Evolutionary conservation across 2,797 vertebrate species (phyloP), one percentile per base, ranked within the genome.

Genomic region (Gallirallus australis): DNA sequence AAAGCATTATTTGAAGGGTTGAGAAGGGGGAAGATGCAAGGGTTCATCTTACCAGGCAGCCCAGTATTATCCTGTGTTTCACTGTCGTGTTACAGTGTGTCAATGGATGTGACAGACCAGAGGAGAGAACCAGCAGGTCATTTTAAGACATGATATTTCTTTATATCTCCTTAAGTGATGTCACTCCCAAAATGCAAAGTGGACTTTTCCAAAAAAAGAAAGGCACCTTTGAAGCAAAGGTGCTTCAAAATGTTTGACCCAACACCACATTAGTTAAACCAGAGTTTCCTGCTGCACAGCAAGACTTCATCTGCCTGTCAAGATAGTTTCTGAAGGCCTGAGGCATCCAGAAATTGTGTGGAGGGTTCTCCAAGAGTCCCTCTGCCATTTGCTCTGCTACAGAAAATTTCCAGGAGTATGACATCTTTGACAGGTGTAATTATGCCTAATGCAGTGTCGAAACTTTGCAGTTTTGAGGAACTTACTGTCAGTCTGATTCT

Each of bases 401-500:
- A 79, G 91, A 93, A 72, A 59, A 57, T 69, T 64, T 91, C 48
- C 82, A 82, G 28, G 53, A 81, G 56, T 66, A 35, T 37, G 12
- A 90, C 18, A 8, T 89, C 64, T 82, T 52, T 81, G 94, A 90
- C 83, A 86, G 65, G 71, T n/a, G 14, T 73, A 82, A 95, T 91
- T 94, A 93, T 84, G 73, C 64, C 60, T 95, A 95, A 95, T 73
- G 68, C 31, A 33, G 12, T 75, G 86, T 91, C 3, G 47, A 91
- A 92, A 94, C 76, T 92, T 82, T 9, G 24, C 35, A 37, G 81
- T 90, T 94, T 85, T 75, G 25, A 54, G 59, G 47, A 94, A 85
- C 31, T 89, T 54, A 6, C 53, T 82, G 35, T 87, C 82, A 72
- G 66, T 48, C 68, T 95, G 88, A 94, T 90, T 75, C 48, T 50